Percentiles rank a stretch among this genome's conserved stretches.
Conservation (phyloP, 35 echinoderm and acorn worm species). For the Ophioderma brevispina region DNA sequence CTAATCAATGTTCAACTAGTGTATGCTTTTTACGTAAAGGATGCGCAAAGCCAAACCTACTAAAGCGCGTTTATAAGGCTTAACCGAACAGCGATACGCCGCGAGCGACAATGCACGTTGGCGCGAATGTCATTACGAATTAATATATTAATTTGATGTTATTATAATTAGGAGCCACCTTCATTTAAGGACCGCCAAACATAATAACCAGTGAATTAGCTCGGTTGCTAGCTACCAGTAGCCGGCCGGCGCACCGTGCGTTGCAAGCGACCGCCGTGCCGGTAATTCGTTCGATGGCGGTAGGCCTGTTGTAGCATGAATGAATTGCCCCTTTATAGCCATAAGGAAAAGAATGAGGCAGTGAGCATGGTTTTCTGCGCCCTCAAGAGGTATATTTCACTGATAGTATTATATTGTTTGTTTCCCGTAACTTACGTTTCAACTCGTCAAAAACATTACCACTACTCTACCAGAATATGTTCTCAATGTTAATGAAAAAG, state of each 20-base stretch:
- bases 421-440: no score
- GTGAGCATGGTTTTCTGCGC: no score
- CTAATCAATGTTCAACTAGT: not conserved
- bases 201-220: slow-evolving; percentile 74
- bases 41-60: not conserved
- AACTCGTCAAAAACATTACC: no score
- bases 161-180: slow-evolving; percentile 80
- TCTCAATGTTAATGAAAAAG: not conserved
- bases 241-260: no score
- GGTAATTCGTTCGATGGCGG: no score
- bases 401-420: no score
- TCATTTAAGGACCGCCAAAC: slow-evolving; percentile 62
- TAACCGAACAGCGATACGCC: slow-evolving; percentile 14
- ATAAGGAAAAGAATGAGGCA: no score
- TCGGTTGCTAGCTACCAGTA: slow-evolving; percentile 6
- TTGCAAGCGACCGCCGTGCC: no score
- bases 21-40: not conserved
- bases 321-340: no score
- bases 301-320: no score
- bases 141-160: slow-evolving; percentile 81
- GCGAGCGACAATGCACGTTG: slow-evolving; percentile 41
- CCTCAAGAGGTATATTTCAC: no score
- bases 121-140: slow-evolving; percentile 57
- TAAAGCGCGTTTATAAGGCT: slow-evolving; percentile 32
- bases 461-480: no score